phyloP scores from a whole-genome alignment of 2,797 vertebrate genomes.

The Pseudomugil tenellus region DNA sequence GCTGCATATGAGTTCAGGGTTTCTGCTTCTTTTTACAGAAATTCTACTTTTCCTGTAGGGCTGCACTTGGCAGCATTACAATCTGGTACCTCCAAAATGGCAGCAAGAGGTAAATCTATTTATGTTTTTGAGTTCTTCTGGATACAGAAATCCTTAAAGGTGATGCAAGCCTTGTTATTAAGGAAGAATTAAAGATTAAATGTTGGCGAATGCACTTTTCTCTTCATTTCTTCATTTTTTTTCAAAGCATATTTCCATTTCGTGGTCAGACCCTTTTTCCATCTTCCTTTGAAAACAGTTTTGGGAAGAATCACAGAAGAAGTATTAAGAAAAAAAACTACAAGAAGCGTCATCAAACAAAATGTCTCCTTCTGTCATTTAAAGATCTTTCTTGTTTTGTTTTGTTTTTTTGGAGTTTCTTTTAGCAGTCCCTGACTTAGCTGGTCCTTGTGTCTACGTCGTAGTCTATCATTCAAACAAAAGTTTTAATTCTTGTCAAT shows the following conservation, averaged over 20 bases:
- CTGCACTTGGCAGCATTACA: constrained; percentile 27
- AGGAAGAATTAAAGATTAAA: constrained; percentile 5
- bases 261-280: constrained; percentile 20
- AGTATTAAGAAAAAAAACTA: constrained; percentile 28
- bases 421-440: constrained; percentile 29
- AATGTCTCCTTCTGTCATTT: constrained; percentile 30
- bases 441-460: constrained; percentile 22
- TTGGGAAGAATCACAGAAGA: constrained; percentile 6
- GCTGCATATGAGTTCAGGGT: constrained; percentile 37
- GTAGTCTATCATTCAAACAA: constrained; percentile 15
- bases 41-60: constrained; percentile 17
- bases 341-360: constrained; percentile 30
- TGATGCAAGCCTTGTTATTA: constrained; percentile 27
- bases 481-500: constrained; percentile 35
- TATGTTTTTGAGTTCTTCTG: constrained; percentile 13
- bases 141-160: constrained; percentile 31
- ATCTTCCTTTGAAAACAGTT: constrained; percentile 1
- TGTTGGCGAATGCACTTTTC: constrained; percentile 12
- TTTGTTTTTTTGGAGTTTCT: constrained; percentile 16
- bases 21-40: constrained; percentile 1
- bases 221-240: constrained; percentile 7
- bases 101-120: constrained; percentile 42
- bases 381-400: constrained; percentile 30
- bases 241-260: constrained; percentile 9
- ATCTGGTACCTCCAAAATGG: constrained; percentile 46